Evolutionary conservation across 2,113 vertebrate species (phyloP), one percentile per base, ranked within the genome.

Genomic region (Grallaria varia): DNA sequence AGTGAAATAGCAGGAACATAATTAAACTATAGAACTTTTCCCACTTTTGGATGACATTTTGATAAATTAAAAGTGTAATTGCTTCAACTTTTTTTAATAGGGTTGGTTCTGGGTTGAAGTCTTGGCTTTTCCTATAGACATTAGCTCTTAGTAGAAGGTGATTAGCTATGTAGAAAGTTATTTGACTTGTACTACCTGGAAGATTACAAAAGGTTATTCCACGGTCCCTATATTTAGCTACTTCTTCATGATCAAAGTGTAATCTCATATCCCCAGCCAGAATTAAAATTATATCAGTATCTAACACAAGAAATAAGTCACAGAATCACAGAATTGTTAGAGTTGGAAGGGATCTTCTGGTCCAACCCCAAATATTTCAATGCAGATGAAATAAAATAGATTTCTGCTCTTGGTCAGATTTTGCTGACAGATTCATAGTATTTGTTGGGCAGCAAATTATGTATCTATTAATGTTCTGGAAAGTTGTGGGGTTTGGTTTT

Each of bases 21-120:
- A 96, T 96, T 96, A 92, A 95, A 84, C 82, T 45, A 74, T 11
- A 67, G 66, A 84, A 87, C n/a, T n/a, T 95, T n/a, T 91, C 58
- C 45, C 80, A 94, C 47, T 95, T 96, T 64, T 33, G 25, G 19
- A 37, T 97, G 86, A 75, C 76, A 94, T 96, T 96, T 96, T 93
- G 35, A 79, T 78, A 84, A 91, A 86, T 68, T 80, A 28, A 94
- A 94, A 77, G 50, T 84, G 13, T 90, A 94, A 94, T 91, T 89
- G 79, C 39, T 73, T 60, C 73, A 95, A 49, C 42, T 92, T 97
- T 27, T 93, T 87, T 91, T 14, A 12, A 71, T 44, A 49, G 67
- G 12, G 60, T 30, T 75, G 22, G 63, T 39, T 39, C 21, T 56
- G 31, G 13, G 37, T 10, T 88, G 47, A 89, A 91, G 10, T 10